These are phyloP conservation scores for Meteorus colon DNA, from an alignment of 2,888 invertebrate species.

Conservation along the genomic window DNA sequence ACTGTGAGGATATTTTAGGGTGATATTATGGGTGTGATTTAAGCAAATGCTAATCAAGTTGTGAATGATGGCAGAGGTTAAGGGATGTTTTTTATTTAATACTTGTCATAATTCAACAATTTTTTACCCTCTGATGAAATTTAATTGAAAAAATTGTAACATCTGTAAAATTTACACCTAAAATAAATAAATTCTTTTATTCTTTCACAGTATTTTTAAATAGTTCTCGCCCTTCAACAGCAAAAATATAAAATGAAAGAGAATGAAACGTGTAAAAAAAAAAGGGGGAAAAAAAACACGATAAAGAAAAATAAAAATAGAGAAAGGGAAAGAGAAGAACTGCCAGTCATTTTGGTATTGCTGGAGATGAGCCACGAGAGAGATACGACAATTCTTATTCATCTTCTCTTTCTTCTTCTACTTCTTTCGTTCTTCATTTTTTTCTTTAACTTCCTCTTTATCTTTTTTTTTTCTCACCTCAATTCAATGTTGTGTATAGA, in stretches of 20 bases:
- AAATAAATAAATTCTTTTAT: background rate
- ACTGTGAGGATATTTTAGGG: constrained; percentile 10
- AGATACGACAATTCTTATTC: constrained; percentile 1
- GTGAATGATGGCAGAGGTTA: background rate
- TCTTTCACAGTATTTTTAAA: constrained; percentile 4
- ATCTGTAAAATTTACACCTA: background rate
- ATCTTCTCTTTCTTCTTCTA: background rate
- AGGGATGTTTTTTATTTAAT: background rate
- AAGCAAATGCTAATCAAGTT: constrained; percentile 31
- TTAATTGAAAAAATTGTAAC: background rate
- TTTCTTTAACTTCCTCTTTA: background rate
- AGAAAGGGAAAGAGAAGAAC: constrained; percentile 16
- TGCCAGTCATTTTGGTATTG: constrained; percentile 41
- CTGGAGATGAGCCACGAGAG: constrained; percentile 8
- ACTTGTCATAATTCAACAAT: background rate
- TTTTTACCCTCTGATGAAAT: background rate
- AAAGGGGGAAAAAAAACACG: background rate
- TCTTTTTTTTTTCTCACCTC: constrained; percentile 38
- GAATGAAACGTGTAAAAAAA: background rate
- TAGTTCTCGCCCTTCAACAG: constrained; percentile 8
- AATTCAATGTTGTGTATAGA: constrained; percentile 24
- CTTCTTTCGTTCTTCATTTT: background rate
- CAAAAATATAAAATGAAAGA: background rate
- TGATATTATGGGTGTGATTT: background rate
- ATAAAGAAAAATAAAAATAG: background rate